Percentiles rank a stretch among this genome's conserved stretches.
Evolutionary conservation across 2,888 invertebrate genomes (phyloP).

Genomic region (Pollenia griseotomentosa): DNA sequence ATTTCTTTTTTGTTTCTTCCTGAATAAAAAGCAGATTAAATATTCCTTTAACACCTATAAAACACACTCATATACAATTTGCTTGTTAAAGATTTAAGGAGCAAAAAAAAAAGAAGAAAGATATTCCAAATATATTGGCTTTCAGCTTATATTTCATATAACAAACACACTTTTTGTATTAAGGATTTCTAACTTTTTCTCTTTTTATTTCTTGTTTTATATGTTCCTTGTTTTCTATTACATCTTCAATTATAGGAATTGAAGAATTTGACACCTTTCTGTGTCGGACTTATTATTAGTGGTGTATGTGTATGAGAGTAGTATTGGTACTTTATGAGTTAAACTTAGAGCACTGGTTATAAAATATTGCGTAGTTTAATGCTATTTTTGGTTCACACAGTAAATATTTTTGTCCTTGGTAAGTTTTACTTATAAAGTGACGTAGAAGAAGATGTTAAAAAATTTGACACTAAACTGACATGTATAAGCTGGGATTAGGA

Average conservation of each 20-base stretch:
- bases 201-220: slow-evolving; percentile 1
- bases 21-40: slow-evolving; percentile 36
- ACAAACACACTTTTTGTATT: slow-evolving; percentile 35
- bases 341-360: background rate
- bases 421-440: background rate
- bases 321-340: background rate
- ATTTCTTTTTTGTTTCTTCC: background rate
- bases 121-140: slow-evolving; percentile 4
- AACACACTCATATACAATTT: slow-evolving; percentile 31
- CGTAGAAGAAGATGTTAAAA: slow-evolving; percentile 32
- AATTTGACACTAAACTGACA: slow-evolving; percentile 69
- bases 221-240: slow-evolving; percentile 16
- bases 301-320: background rate
- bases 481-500: slow-evolving; percentile 74
- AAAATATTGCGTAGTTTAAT: slow-evolving; percentile 31
- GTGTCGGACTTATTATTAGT: slow-evolving; percentile 49
- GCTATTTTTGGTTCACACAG: background rate
- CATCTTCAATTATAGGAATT: slow-evolving; percentile 61
- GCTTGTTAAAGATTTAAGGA: slow-evolving; percentile 2
- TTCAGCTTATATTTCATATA: slow-evolving; percentile 41
- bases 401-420: slow-evolving; percentile 25
- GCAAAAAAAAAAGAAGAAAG: slow-evolving; percentile 2
- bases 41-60: slow-evolving; percentile 58
- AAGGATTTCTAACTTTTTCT: background rate
- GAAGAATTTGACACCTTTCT: slow-evolving; percentile 63